These are phyloP conservation scores for Argya squamiceps DNA, from an alignment of 2,797 vertebrate species.

Conservation along the genomic window DNA sequence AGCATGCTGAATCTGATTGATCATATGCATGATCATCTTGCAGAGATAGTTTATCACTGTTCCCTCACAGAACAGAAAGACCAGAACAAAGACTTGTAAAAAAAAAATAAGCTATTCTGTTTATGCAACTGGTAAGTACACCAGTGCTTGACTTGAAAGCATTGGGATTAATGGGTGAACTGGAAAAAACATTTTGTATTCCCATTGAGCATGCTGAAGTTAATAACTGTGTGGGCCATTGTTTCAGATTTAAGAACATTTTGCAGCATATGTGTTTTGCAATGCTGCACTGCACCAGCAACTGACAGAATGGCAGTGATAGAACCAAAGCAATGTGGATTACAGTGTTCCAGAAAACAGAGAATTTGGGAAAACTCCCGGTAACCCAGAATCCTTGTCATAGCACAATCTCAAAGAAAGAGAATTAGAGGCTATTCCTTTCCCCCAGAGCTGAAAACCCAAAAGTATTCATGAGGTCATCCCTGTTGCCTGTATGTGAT, in stretches of 20 bases:
- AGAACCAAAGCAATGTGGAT: not conserved
- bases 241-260: not conserved
- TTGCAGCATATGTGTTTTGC: not conserved
- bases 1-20: not conserved
- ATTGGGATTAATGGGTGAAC: not conserved
- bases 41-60: not conserved
- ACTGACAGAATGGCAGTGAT: not conserved
- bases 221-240: not conserved
- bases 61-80: not conserved
- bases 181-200: not conserved
- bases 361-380: not conserved
- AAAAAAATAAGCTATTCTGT: not conserved
- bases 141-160: not conserved
- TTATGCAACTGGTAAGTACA: not conserved
- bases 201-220: not conserved
- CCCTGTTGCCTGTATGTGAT: not conserved
- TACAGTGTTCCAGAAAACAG: not conserved
- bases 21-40: not conserved
- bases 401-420: not conserved
- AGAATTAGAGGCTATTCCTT: not conserved
- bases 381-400: not conserved
- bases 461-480: not conserved
- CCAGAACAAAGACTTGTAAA: not conserved
- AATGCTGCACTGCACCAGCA: not conserved
- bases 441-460: not conserved